phyloP scores from a whole-genome alignment of 2,888 invertebrate species.

The Rhodophaea formosa region DNA sequence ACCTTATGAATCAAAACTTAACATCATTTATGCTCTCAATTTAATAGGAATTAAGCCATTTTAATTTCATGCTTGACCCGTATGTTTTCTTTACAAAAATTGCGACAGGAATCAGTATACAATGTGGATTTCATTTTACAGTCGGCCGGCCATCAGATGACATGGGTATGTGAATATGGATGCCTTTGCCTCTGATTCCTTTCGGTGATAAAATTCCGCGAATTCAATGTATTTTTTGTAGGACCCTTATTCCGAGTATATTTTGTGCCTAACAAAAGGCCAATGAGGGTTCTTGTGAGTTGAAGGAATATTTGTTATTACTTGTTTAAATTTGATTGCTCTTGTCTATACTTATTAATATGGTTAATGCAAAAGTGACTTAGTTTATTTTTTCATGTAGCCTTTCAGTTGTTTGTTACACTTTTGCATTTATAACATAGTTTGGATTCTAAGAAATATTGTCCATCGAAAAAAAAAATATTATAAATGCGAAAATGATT shows the following conservation, averaged over 20 bases:
- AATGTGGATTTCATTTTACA: constrained; percentile 62
- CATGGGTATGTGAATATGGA: constrained; percentile 36
- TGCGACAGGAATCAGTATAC: constrained; percentile 34
- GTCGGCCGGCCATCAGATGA: constrained; percentile 49
- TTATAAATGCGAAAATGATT: no score
- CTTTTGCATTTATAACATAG: no score
- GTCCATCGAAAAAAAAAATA: no score
- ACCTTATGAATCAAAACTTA: no score
- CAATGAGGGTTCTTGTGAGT: not conserved
- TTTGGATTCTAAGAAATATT: no score
- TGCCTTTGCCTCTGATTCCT: not conserved
- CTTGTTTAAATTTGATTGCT: no score
- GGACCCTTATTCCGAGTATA: not conserved
- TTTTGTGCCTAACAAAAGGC: not conserved
- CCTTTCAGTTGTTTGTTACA: no score
- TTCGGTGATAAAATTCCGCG: not conserved
- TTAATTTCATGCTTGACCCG: not conserved
- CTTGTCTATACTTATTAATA: no score
- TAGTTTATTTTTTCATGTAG: no score
- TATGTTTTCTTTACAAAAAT: constrained; percentile 25
- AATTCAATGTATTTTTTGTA: not conserved
- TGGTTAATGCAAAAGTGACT: no score
- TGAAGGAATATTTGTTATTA: not conserved
- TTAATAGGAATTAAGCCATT: no score
- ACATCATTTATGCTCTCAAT: no score